Percentiles rank a stretch among this genome's conserved stretches.
Evolutionary conservation across 2,888 invertebrate genomes (phyloP).

Genomic region (Acronicta psi): DNA sequence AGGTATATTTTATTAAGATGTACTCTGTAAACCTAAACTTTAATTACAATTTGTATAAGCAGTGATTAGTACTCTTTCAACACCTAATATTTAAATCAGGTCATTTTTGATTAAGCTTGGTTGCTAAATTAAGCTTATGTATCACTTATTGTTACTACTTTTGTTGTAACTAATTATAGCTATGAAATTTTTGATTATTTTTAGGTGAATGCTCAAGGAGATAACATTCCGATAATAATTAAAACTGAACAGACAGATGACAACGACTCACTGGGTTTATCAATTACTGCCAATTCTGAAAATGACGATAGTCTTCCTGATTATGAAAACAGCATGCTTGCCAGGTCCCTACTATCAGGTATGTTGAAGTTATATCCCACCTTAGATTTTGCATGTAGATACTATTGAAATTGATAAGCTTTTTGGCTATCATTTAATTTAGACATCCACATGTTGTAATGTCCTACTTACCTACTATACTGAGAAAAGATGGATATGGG

Average conservation of each 20-base stretch:
- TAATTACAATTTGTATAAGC: no score
- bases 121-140: no score
- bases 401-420: no score
- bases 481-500: no score
- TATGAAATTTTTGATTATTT: constrained; percentile 27
- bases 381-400: not conserved
- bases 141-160: no score
- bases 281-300: constrained; percentile 72
- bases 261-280: constrained; percentile 69
- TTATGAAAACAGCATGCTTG: constrained; percentile 88
- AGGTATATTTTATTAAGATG: constrained; percentile 62
- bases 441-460: no score
- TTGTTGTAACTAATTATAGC: not conserved
- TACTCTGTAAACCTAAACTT: no score
- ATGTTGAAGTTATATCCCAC: constrained; percentile 17
- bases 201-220: constrained; percentile 71
- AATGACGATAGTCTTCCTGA: constrained; percentile 85
- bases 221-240: constrained; percentile 76
- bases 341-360: constrained; percentile 86
- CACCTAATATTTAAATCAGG: no score
- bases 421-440: no score
- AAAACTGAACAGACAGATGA: constrained; percentile 82
- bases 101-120: no score
- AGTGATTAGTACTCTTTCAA: no score
- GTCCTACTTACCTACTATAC: no score